phyloP scores from a whole-genome alignment of 2,888 invertebrate species.

The Actias luna region DNA sequence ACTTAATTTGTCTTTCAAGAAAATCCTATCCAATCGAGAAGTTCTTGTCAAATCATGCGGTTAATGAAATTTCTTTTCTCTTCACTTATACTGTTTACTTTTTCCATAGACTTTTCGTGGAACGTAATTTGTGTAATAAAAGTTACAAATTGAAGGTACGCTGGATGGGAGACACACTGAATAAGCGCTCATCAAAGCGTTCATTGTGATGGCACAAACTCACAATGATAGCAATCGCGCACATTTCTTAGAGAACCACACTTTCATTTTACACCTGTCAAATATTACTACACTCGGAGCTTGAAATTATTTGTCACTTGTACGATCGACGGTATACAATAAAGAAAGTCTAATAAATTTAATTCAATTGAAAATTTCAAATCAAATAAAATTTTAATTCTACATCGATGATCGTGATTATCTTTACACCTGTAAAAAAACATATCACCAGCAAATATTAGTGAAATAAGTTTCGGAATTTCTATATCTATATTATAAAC shows the following conservation, averaged over 20 bases:
- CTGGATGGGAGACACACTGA: constrained; percentile 24
- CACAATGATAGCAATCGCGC: constrained; percentile 64
- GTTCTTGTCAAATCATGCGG: constrained; percentile 74
- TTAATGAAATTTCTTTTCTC: constrained; percentile 61
- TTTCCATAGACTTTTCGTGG: constrained; percentile 4
- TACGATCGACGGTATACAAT: not conserved
- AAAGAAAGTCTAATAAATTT: not conserved
- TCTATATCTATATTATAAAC: too few relatives aligned
- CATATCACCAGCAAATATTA: too few relatives aligned
- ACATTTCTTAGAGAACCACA: constrained; percentile 26
- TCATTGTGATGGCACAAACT: constrained; percentile 46
- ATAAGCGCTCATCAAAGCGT: constrained; percentile 55
- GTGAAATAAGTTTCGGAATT: too few relatives aligned
- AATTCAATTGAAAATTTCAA: too few relatives aligned
- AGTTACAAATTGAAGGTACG: constrained; percentile 19
- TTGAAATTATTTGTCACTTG: not conserved
- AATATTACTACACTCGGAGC: constrained; percentile 2
- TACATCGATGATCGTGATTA: not conserved
- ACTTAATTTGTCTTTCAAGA: constrained; percentile 74
- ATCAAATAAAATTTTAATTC: not conserved
- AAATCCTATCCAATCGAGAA: constrained; percentile 57
- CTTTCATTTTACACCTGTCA: constrained; percentile 16
- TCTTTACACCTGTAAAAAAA: not conserved
- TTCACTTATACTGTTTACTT: constrained; percentile 26
- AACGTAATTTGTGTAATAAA: constrained; percentile 14